Base-by-base conservation (phyloP, 1,140 invertebrate genomes). In the Spodoptera litura region DNA sequence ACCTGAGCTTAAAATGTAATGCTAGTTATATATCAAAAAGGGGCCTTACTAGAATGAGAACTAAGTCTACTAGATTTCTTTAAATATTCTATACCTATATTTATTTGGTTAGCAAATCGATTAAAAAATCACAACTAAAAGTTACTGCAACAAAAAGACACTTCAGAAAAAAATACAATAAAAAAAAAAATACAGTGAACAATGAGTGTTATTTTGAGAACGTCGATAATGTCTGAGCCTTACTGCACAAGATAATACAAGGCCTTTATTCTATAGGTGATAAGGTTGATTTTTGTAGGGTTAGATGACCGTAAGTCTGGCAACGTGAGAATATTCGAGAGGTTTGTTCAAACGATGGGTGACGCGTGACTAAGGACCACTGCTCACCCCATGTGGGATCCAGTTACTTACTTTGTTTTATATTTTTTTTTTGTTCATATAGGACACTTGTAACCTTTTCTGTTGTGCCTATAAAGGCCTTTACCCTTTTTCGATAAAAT, bases 351-450 rank as follows among this genome's bases (percentile, higher is more conserved):
- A 52, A 70, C 49, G 66, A 52, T 64, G 62, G 62, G 62, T 70
- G 66, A 70, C 66, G 49, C 66, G 66, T 70, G 66, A 70, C 66
- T 70, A 70, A 70, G 66, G 49, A 27, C 49, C 66, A 6, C 66
- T 70, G 66, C 49, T 53, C 66, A 53, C 66, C 44, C 66, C 44
- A n/a, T 25, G 52, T 12, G 9, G 66, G 66, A 70, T 70, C 49
- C 9, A 53, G 66, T 70, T 70, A 70, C 64, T 68, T 27, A 49
- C 49, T 70, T 12, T 70, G 61, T 70, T 70, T 52, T 70, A 70
- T 70, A 61, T 61, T 70, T 70, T 70, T 31, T 31, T 64, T 66
- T 66, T 66, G 62, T 66, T 49, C 62, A 66, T 49, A 66, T 66
- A 66, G 5, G n/a, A 49, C 62, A 66, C 62, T 66, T 56, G 55